Percentiles rank a stretch among this genome's conserved stretches.
These are phyloP conservation scores for Autographa pulchrina DNA, from an alignment of 2,888 invertebrate genomes.

Conservation along the genomic window DNA sequence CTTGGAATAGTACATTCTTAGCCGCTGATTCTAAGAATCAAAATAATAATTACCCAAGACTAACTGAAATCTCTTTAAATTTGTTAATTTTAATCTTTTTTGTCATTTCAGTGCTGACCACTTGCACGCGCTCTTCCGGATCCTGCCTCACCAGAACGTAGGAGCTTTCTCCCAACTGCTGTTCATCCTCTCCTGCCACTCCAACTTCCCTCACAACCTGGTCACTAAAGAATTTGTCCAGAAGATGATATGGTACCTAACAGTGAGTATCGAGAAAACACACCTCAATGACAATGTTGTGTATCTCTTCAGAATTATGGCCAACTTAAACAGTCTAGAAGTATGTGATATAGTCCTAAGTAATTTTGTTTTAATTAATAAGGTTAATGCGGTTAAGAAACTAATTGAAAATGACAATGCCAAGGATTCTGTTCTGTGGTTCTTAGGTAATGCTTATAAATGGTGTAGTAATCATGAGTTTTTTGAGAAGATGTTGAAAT, in stretches of 20 bases:
- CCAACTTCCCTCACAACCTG: slow-evolving; percentile 59
- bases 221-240: slow-evolving; percentile 59
- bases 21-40: no score
- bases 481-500: slow-evolving; percentile 57
- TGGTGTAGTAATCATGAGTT: slow-evolving; percentile 62
- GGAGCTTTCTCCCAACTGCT: slow-evolving; percentile 65
- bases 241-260: slow-evolving; percentile 61
- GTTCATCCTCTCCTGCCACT: slow-evolving; percentile 78
- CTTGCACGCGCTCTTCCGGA: slow-evolving; percentile 63
- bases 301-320: slow-evolving; percentile 72
- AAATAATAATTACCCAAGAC: no score
- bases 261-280: slow-evolving; percentile 57
- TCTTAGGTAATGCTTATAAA: slow-evolving; percentile 77
- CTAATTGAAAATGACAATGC: slow-evolving; percentile 59
- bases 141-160: slow-evolving; percentile 55
- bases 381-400: slow-evolving; percentile 53
- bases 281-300: slow-evolving; percentile 59
- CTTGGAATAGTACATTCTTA: no score
- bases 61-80: no score
- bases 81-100: no score
- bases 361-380: slow-evolving; percentile 61
- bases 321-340: slow-evolving; percentile 67
- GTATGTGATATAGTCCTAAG: slow-evolving; percentile 61
- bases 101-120: slow-evolving; percentile 71
- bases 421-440: slow-evolving; percentile 71